A percentile compares a stretch with the other conserved stretches of the same genome.
Evolutionary conservation across 2,888 invertebrate genomes (phyloP).

Genomic region (Drosophila mimica): DNA sequence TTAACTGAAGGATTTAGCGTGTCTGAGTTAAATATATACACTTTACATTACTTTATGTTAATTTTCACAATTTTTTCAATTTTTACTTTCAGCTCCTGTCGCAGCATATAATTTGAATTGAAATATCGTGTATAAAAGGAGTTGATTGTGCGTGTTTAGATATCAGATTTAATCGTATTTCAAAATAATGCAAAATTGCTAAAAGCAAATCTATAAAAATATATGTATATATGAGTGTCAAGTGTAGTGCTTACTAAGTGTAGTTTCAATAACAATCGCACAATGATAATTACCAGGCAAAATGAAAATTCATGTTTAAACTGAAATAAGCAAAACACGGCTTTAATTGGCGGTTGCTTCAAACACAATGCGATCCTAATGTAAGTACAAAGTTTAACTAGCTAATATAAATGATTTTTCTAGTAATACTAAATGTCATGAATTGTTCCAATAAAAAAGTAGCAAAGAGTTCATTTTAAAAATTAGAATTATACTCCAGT

Average conservation of each 20-base stretch:
- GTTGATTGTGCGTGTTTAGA: constrained; percentile 21
- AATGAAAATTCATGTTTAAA: constrained; percentile 12
- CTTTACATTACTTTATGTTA: background rate
- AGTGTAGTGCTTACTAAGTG: constrained; percentile 11
- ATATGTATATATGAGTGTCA: constrained; percentile 19
- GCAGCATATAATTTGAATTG: constrained; percentile 21
- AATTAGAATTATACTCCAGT: background rate
- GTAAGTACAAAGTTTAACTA: constrained; percentile 50
- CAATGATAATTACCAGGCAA: constrained; percentile 20
- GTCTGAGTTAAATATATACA: constrained; percentile 3
- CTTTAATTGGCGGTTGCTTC: constrained; percentile 13
- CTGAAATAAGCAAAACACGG: constrained; percentile 3
- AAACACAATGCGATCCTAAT: constrained; percentile 38
- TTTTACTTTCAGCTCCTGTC: constrained; percentile 45
- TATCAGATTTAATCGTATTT: constrained; percentile 15
- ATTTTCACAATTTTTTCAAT: background rate
- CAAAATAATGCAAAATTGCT: constrained; percentile 11
- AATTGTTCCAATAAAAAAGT: constrained; percentile 7
- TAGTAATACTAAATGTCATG: background rate
- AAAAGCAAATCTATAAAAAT: constrained; percentile 9
- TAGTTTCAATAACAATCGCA: constrained; percentile 8
- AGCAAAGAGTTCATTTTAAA: background rate
- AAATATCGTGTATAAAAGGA: constrained; percentile 26
- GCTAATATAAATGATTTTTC: constrained; percentile 18
- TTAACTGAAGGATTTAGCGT: constrained; percentile 22